Percentiles rank a stretch among this genome's conserved stretches.
Conservation (phyloP, 2,888 invertebrate genomes). For the Colostygia pectinataria region DNA sequence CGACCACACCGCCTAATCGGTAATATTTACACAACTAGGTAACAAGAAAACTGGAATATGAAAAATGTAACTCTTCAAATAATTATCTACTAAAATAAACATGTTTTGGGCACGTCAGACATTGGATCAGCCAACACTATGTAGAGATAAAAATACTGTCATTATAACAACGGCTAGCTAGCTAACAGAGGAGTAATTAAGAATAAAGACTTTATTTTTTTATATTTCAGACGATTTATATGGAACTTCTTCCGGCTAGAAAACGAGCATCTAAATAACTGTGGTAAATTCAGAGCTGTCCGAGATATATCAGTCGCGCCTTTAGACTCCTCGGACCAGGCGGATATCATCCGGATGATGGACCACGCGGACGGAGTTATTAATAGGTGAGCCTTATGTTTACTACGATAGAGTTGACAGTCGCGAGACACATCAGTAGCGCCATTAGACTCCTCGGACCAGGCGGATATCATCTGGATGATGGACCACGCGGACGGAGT, state of each 20-base stretch:
- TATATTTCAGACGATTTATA: slow-evolving; percentile 89
- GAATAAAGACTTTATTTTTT: not conserved
- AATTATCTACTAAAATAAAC: too few species aligned
- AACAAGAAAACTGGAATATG: too few species aligned
- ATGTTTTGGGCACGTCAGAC: too few species aligned
- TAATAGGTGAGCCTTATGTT: slow-evolving; percentile 79
- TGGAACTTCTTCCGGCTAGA: slow-evolving; percentile 99
- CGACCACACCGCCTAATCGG: too few species aligned
- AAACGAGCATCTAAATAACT: slow-evolving; percentile 99
- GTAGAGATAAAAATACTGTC: too few species aligned
- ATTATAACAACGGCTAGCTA: too few species aligned
- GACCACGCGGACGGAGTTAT: slow-evolving; percentile 94
- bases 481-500: slow-evolving; percentile 98
- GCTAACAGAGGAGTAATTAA: too few species aligned
- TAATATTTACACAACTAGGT: too few species aligned
- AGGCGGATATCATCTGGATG: slow-evolving; percentile 94
- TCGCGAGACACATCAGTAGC: slow-evolving; percentile 82
- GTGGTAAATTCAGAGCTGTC: slow-evolving; percentile 99
- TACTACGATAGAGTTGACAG: not conserved
- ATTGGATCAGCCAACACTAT: too few species aligned
- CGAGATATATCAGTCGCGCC: slow-evolving; percentile 98
- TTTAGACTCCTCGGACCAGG: slow-evolving; percentile 96
- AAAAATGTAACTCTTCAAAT: too few species aligned
- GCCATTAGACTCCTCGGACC: slow-evolving; percentile 96
- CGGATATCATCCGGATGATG: slow-evolving; percentile 96